A percentile compares a stretch with the other conserved stretches of the same genome.
Evolutionary conservation across 2,113 vertebrate genomes (phyloP).

Genomic region (Marmota monax): DNA sequence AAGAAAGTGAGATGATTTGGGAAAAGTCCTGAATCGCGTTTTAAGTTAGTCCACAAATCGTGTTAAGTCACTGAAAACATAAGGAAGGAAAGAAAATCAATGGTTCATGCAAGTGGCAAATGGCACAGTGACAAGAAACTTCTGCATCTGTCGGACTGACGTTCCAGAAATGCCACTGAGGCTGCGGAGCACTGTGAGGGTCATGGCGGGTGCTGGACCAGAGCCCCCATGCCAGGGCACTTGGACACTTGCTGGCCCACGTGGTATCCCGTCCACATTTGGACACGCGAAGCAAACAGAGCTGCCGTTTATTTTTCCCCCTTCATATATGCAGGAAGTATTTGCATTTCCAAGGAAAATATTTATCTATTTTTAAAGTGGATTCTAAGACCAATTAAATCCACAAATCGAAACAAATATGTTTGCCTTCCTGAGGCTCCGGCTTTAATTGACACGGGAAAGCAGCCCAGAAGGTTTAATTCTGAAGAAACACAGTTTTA

Average conservation of each 20-base stretch:
- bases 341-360: conserved; percentile 72
- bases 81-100: not conserved
- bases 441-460: not conserved
- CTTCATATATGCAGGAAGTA: conserved; percentile 75
- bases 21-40: not conserved
- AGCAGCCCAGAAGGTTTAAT: not conserved
- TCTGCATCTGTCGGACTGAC: not conserved
- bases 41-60: not conserved
- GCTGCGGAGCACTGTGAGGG: not conserved
- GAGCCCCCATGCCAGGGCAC: not conserved
- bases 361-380: conserved; percentile 70
- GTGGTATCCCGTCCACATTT: not conserved
- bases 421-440: not conserved
- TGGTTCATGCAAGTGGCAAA: not conserved
- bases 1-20: not conserved
- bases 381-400: conserved; percentile 40
- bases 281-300: conserved; percentile 55
- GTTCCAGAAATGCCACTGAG: not conserved
- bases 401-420: conserved; percentile 47
- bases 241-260: not conserved
- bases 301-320: conserved; percentile 56
- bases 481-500: not conserved
- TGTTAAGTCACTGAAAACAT: not conserved
- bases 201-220: not conserved
- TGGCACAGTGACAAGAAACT: not conserved